Evolutionary conservation across 1,140 invertebrate genomes (phyloP), one percentile per base, ranked within the genome.

Genomic region (Homarus americanus): DNA sequence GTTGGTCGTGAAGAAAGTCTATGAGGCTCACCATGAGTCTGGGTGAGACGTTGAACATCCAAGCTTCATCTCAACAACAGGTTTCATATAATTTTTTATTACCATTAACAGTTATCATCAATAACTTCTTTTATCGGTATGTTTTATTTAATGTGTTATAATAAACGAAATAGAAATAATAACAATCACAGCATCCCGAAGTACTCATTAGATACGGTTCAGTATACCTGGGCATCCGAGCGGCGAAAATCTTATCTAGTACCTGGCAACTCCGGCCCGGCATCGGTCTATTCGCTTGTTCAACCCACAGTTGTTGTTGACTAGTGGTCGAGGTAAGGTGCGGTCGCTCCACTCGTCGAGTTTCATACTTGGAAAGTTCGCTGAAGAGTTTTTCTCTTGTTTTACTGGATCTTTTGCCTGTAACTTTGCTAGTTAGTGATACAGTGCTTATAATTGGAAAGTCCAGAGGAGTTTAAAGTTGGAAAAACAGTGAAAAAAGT

Each of bases 361-460:
- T 69, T 69, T 69, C 63, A 32, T 69, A 69, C 63, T 69, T 69
- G 63, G 58, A 69, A 69, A 69, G 63, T 69, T 69, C n/a, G 7
- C 24, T 34, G 63, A 69, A 32, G 17, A 69, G 7, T 69, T 69
- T 24, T 69, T 32, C 63, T 34, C 63, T 69, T 9, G 63, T 69
- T 69, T 69, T 69, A 69, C 63, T 69, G n/a, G 63, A 69, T 69
- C n/a, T 32, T 32, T 69, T 69, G 63, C 63, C 28, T 12, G 63
- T 69, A 32, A 69, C 63, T 69, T 69, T 69, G 63, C 32, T 69
- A 69, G 24, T 69, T 69, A 69, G 17, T 69, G 63, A 69, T 69
- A 69, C 63, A 69, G 63, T 69, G 63, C 4, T 32, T 32, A 7
- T 32, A 4, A 69, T 69, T 69, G 63, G n/a, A 69, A 69, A 69